Evolutionary conservation across 2,797 vertebrate genomes (phyloP).

Genomic region (Microctenopoma steveboyesi): DNA sequence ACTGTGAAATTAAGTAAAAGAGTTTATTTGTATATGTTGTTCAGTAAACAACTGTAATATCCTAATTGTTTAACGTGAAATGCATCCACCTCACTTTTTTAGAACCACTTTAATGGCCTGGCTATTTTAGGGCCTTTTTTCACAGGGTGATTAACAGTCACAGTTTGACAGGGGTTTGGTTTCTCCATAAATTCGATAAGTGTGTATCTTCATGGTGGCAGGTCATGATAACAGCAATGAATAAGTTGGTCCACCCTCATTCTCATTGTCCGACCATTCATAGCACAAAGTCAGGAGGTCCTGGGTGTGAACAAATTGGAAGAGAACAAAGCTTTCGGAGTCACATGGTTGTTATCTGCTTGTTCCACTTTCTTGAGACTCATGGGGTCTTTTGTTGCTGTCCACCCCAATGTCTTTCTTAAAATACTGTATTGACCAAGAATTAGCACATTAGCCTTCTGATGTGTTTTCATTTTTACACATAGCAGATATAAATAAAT

Average conservation of each 20-base stretch:
- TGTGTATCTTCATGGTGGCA: conserved; percentile 64
- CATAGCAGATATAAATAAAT: too few relatives aligned
- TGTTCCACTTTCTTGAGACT: conserved; percentile 49
- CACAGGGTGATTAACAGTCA: conserved; percentile 20
- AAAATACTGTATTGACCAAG: conserved; percentile 16
- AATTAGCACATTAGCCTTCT: conserved; percentile 13
- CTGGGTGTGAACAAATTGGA: conserved; percentile 46
- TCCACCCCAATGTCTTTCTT: conserved; percentile 8
- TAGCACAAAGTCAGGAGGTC: conserved; percentile 39
- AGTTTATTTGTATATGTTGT: not conserved
- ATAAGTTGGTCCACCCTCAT: conserved; percentile 47
- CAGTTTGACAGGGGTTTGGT: conserved; percentile 27
- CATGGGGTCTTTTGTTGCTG: conserved; percentile 40
- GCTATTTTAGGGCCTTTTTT: conserved; percentile 6
- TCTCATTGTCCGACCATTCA: conserved; percentile 40
- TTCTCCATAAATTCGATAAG: conserved; percentile 43
- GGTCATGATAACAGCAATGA: conserved; percentile 63
- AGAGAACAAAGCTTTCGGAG: conserved; percentile 56
- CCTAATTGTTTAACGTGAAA: not conserved
- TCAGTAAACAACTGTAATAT: not conserved
- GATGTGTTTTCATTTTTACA: not conserved
- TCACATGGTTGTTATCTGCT: conserved; percentile 64
- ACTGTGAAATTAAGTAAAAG: not conserved
- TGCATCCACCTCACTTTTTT: not conserved
- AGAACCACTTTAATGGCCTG: conserved; percentile 4